Evolutionary conservation across 2,888 invertebrate species (phyloP), one percentile per base, ranked within the genome.

Genomic region (Bimastos eiseni): DNA sequence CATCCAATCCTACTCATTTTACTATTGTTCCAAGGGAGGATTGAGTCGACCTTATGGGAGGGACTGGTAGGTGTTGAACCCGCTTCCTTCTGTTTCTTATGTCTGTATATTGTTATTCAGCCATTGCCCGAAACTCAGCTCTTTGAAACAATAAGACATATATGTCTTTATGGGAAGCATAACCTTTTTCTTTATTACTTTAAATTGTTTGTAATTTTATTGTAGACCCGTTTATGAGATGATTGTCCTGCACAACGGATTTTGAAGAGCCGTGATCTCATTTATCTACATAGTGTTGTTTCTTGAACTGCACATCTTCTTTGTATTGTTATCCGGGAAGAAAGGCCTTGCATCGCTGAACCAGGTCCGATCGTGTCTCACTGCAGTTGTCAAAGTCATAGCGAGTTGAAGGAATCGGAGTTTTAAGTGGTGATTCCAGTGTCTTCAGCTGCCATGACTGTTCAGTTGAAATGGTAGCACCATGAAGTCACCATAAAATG

Each of bases 241-340:
- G 1, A 70, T 70, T n/a, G 70, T 70, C n/a, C 70, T 70, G 70
- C 70, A 70, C n/a, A 70, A 70, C 8, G 70, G n/a, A 70, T 70
- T 70, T 70, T 70, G 70, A 70, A 70, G 70, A 70, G 70, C 70
- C 70, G n/a, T 70, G n/a, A 70, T 70, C 70, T 70, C 70, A 70
- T n/a, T 70, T 70, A 70, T n/a, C 70, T 70, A n/a, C 70, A 70
- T 70, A 8, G 17, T 24, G 24, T n/a, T n/a, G 70, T 70, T n/a
- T 70, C 70, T 70, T 70, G 70, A n/a, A n/a, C 4, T n/a, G 70
- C 70, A 70, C 70, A 3, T 70, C n/a, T 70, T 21, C n/a, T 70
- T n/a, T 17, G 17, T 70, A 8, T 70, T n/a, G 70, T 70, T 70
- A 3, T n/a, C 70, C n/a, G n/a, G 30, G 70, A 70, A 70, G n/a